Evolutionary conservation across 2,797 vertebrate species (phyloP).

Genomic region (Xenopus petersii): DNA sequence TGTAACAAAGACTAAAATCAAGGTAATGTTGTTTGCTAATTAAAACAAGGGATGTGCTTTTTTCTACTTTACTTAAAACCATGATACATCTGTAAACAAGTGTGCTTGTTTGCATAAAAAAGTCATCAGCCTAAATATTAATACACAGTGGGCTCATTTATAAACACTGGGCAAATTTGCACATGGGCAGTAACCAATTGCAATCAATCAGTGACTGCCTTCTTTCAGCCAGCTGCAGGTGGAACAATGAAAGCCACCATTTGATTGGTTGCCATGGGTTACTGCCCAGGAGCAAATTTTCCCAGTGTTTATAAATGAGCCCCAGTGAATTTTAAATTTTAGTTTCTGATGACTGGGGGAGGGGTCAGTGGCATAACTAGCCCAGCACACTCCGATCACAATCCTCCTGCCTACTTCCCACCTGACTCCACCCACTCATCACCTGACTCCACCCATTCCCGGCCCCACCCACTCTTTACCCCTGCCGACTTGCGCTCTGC

Average conservation of each 20-base stretch:
- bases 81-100: not conserved
- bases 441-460: too few relatives aligned
- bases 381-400: too few relatives aligned
- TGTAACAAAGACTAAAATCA: constrained; percentile 56
- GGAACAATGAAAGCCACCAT: too few relatives aligned
- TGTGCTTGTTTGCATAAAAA: not conserved
- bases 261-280: too few relatives aligned
- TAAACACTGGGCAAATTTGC: too few relatives aligned
- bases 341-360: not conserved
- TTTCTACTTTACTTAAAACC: constrained; percentile 1
- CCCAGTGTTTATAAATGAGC: not conserved
- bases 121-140: not conserved
- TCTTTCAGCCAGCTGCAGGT: too few relatives aligned
- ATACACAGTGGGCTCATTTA: not conserved
- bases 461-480: too few relatives aligned
- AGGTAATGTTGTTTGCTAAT: constrained; percentile 46
- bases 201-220: too few relatives aligned
- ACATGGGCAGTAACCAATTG: too few relatives aligned
- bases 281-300: not conserved
- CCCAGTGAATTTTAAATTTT: not conserved
- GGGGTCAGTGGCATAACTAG: not conserved
- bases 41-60: constrained; percentile 23
- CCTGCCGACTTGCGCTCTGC: too few relatives aligned
- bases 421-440: too few relatives aligned
- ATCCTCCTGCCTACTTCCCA: too few relatives aligned